Conservation (phyloP, 1,140 invertebrate species). For the Meloidogyne chitwoodi region DNA sequence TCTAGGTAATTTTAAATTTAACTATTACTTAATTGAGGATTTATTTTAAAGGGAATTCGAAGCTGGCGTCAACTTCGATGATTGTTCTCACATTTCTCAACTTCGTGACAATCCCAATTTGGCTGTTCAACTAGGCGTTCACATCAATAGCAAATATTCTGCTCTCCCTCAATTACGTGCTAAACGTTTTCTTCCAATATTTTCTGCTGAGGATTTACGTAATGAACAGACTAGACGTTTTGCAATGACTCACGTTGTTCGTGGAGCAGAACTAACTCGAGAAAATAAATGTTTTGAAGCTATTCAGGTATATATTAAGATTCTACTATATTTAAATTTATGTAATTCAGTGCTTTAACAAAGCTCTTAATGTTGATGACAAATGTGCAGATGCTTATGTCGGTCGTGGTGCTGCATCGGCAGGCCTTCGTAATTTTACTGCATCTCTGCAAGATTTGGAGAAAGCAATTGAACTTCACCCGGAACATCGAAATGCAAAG, state of each 20-base stretch:
- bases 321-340: background rate
- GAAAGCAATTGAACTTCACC: conserved; percentile 29
- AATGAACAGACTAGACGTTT: conserved; percentile 16
- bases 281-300: conserved; percentile 35
- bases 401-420: conserved; percentile 29
- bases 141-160: conserved; percentile 2
- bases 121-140: conserved; percentile 3
- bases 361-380: conserved; percentile 25
- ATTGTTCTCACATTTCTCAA: background rate
- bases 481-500: conserved; percentile 24
- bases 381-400: conserved; percentile 32
- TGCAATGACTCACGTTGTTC: conserved; percentile 27
- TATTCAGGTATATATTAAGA: conserved; percentile 17
- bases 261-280: conserved; percentile 29
- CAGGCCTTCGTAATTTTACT: conserved; percentile 25
- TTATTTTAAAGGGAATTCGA: background rate
- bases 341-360: conserved; percentile 29
- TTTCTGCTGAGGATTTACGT: conserved; percentile 10
- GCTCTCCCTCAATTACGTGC: conserved; percentile 4
- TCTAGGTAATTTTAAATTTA: conserved; percentile 8
- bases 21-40: background rate
- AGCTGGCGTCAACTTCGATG: background rate
- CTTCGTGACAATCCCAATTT: conserved; percentile 26
- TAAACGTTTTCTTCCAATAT: background rate
- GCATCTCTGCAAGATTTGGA: conserved; percentile 30